Base-by-base conservation (phyloP, 1,140 invertebrate species). In the Caenorhabditis brenneri region DNA sequence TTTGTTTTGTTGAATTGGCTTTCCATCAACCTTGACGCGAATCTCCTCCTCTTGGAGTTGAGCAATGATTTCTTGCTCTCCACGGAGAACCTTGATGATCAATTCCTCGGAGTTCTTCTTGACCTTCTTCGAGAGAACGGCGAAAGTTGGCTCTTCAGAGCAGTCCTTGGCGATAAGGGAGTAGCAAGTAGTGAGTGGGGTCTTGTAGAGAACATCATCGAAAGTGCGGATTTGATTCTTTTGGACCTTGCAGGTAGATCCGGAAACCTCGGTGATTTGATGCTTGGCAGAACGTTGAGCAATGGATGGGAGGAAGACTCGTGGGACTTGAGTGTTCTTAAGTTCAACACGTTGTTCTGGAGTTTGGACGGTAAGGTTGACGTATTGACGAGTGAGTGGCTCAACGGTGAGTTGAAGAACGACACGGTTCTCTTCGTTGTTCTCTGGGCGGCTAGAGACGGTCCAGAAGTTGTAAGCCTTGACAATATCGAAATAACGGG, bases 101-200 rank as follows among this genome's bases (percentile, higher is more conserved):
- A 65, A 36, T 51, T 87, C 86, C 16, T 84, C 53, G 33, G 12
- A 16, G 33, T 87, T 78, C 55, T 79, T 83, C 27, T 83, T 15
- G 29, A 36, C 29, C n/a, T 80, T 80, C 84, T 84, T 87, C 33
- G 80, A 24, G 51, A 89, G 58, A 58, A 88, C 19, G n/a, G n/a
- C n/a, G n/a, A n/a, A n/a, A n/a, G n/a, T n/a, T n/a, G n/a, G n/a
- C n/a, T n/a, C n/a, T n/a, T 87, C 82, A 36, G 87, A 88, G 79
- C 88, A 88, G 65, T 88, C 88, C 85, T 88, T 88, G 85, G 88
- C 88, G 6, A 88, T 39, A 24, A 89, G 85, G 24, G 86, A 79
- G 53, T 85, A 88, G 84, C 88, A 88, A 2, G 46, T 58, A 36
- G 87, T 53, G 9, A 88, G 55, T 24, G 87, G 85, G 46, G 87